Percentiles rank a stretch among this genome's conserved stretches.
Conservation (phyloP, 1,140 invertebrate species). For the Bombus breviceps region DNA sequence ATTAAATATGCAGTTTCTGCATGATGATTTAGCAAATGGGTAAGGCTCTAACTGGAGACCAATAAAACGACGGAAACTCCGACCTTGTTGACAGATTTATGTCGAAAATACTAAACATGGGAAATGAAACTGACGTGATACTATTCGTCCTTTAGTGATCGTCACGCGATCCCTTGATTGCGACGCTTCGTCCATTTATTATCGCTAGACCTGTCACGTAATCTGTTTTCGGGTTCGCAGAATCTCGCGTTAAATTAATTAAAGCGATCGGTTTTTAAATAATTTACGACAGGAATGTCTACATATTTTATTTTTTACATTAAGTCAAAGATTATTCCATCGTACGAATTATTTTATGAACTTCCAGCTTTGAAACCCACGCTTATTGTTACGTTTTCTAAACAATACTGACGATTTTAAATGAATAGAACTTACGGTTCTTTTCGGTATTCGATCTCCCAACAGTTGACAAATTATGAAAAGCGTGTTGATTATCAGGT, state of each 20-base stretch:
- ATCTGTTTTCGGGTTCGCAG: not conserved
- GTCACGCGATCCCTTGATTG: constrained; percentile 42
- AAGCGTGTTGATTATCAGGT: constrained; percentile 86
- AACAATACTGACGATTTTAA: not conserved
- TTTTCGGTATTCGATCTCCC: constrained; percentile 86
- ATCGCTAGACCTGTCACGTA: not conserved
- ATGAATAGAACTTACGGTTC: constrained; percentile 79
- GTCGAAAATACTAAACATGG: constrained; percentile 17
- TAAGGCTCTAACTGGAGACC: constrained; percentile 41
- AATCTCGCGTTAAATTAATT: not conserved
- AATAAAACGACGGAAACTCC: constrained; percentile 3
- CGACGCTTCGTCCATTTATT: constrained; percentile 18
- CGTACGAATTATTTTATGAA: not conserved
- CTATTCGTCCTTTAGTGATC: not conserved
- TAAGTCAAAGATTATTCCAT: too few species aligned
- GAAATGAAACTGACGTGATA: not conserved
- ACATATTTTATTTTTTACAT: too few species aligned
- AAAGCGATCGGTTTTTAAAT: too few species aligned
- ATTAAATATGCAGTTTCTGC: constrained; percentile 50
- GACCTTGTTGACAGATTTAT: not conserved
- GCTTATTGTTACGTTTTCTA: not conserved
- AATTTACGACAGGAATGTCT: too few species aligned
- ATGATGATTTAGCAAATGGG: constrained; percentile 69
- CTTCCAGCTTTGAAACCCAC: not conserved
- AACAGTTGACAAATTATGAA: constrained; percentile 84